Evolutionary conservation across 2,888 invertebrate genomes (phyloP).

Genomic region (Tachina lurida): DNA sequence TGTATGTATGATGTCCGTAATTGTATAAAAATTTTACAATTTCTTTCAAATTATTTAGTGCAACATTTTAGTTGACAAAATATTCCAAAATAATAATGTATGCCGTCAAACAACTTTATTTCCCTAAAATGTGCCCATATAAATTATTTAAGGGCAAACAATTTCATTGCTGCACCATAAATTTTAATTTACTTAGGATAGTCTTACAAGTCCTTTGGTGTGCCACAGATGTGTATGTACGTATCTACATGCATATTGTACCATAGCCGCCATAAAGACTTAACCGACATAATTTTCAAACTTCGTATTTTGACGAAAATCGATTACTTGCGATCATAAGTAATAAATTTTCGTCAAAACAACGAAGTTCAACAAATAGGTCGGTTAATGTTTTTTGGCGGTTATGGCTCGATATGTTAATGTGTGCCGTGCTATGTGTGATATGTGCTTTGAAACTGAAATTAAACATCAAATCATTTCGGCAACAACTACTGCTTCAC

Average conservation of each 20-base stretch:
- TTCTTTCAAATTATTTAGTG: not conserved
- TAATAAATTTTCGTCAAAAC: no score
- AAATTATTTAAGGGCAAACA: slow-evolving; percentile 8
- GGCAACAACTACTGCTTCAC: no score
- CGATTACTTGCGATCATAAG: no score
- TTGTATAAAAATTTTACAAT: not conserved
- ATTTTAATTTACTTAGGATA: slow-evolving; percentile 34
- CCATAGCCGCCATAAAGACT: no score
- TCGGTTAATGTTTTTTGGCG: no score
- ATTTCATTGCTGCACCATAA: slow-evolving; percentile 36
- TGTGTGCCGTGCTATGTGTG: not conserved
- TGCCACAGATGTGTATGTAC: no score
- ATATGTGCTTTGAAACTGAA: slow-evolving; percentile 9
- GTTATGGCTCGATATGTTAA: no score
- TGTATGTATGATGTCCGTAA: no score
- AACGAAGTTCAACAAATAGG: no score
- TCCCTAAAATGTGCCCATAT: not conserved
- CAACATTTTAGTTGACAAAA: not conserved
- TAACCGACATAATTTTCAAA: no score
- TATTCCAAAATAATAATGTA: not conserved
- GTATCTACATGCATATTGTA: not conserved
- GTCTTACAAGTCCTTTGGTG: slow-evolving; percentile 31
- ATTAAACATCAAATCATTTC: slow-evolving; percentile 15
- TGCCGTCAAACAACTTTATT: not conserved
- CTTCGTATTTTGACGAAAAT: no score